These are phyloP conservation scores for Hipparchia semele DNA, from an alignment of 2,888 invertebrate genomes.

Conservation along the genomic window DNA sequence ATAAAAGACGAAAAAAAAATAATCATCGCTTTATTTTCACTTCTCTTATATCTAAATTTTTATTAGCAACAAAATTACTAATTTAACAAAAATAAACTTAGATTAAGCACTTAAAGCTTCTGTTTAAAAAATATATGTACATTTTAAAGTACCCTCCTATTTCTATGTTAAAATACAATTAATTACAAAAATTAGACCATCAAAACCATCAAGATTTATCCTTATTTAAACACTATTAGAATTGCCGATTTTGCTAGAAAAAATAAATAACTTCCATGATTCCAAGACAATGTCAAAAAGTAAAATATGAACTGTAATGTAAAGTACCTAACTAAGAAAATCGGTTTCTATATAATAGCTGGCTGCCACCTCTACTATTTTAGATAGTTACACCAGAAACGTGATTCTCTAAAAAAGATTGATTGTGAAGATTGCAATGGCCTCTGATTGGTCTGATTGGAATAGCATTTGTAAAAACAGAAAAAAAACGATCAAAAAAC, in stretches of 20 bases:
- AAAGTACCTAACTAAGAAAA: neutral
- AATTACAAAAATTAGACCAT: neutral
- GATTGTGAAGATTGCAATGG: too few species aligned
- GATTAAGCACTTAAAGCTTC: conserved; percentile 3
- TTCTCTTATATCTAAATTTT: conserved; percentile 44
- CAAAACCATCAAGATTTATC: neutral
- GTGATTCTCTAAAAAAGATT: too few species aligned
- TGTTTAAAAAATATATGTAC: neutral
- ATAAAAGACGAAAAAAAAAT: conserved; percentile 30
- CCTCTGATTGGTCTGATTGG: too few species aligned
- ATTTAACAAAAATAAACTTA: conserved; percentile 1
- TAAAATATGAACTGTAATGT: neutral
- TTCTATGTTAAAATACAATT: too few species aligned
- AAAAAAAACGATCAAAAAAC: too few species aligned
- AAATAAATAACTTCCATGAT: neutral
- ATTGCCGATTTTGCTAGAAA: neutral
- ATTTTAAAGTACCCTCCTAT: neutral
- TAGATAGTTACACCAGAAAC: too few species aligned
- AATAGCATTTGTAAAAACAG: too few species aligned
- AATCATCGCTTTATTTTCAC: conserved; percentile 52
- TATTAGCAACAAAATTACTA: neutral
- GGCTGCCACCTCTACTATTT: too few species aligned
- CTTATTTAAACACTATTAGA: neutral
- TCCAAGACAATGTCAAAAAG: conserved; percentile 6
- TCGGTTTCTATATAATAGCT: too few species aligned